Evolutionary conservation across 2,113 vertebrate species (phyloP).

Genomic region (Baryphthengus martii): DNA sequence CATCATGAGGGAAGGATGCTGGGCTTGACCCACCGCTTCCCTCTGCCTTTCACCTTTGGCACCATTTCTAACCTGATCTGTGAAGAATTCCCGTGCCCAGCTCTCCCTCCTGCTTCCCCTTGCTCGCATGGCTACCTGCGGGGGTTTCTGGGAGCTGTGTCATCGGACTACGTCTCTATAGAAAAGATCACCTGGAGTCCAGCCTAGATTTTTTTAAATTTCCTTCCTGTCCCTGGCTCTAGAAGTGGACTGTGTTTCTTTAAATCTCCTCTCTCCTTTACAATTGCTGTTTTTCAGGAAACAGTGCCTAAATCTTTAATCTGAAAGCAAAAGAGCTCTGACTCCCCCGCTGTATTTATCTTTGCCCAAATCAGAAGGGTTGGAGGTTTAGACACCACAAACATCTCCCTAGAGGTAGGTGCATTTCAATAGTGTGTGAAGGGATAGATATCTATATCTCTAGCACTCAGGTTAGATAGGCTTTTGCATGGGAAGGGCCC

Average conservation of each 20-base stretch:
- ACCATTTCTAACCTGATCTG: not conserved
- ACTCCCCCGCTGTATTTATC: not conserved
- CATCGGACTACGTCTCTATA: not conserved
- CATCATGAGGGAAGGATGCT: not conserved
- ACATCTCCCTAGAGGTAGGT: not conserved
- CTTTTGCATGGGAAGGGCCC: slow-evolving; percentile 24
- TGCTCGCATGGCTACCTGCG: not conserved
- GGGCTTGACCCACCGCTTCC: not conserved
- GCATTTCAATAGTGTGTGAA: slow-evolving; percentile 37
- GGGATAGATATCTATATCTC: not conserved
- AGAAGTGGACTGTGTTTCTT: not conserved
- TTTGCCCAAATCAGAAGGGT: slow-evolving; percentile 2
- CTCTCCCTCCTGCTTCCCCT: not conserved
- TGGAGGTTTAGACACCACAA: slow-evolving; percentile 12
- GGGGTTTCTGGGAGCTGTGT: not conserved
- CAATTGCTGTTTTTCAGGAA: not conserved
- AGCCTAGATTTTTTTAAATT: not conserved
- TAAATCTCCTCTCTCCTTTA: not conserved
- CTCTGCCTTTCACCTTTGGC: not conserved
- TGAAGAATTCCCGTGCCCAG: not conserved
- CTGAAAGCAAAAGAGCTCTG: not conserved
- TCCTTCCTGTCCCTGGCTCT: not conserved
- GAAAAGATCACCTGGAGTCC: not conserved
- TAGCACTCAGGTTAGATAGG: slow-evolving; percentile 1
- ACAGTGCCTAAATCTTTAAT: slow-evolving; percentile 13